phyloP scores from a whole-genome alignment of 2,888 invertebrate genomes.

The Phlogophora meticulosa region DNA sequence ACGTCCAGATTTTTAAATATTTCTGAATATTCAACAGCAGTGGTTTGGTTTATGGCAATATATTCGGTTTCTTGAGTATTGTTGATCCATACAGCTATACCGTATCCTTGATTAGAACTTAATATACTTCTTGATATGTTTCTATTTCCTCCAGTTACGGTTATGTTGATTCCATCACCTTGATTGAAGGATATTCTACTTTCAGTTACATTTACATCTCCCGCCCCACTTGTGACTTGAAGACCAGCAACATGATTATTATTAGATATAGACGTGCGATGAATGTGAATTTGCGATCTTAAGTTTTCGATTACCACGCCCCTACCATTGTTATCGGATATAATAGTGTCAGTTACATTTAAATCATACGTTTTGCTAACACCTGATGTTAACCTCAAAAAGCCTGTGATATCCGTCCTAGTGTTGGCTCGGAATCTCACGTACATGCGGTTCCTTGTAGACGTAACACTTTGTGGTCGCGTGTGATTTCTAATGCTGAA shows the following conservation, averaged over 20 bases:
- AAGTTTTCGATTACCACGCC: slow-evolving; percentile 98
- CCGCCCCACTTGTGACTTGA: slow-evolving; percentile 97
- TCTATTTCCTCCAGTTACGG: slow-evolving; percentile 98
- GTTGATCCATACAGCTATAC: slow-evolving; percentile 97
- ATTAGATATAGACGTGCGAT: slow-evolving; percentile 95
- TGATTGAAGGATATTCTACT: slow-evolving; percentile 97
- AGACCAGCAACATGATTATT: slow-evolving; percentile 98
- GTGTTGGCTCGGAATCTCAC: slow-evolving; percentile 95
- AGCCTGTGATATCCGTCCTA: slow-evolving; percentile 94
- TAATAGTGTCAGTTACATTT: slow-evolving; percentile 95
- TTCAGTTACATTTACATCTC: slow-evolving; percentile 98
- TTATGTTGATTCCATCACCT: slow-evolving; percentile 98
- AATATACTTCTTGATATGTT: slow-evolving; percentile 97
- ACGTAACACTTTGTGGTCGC: slow-evolving; percentile 96
- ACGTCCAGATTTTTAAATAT: slow-evolving; percentile 96
- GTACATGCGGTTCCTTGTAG: slow-evolving; percentile 95
- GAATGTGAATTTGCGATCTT: slow-evolving; percentile 96
- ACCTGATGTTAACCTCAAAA: slow-evolving; percentile 95
- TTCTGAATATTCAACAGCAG: slow-evolving; percentile 96
- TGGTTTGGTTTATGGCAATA: slow-evolving; percentile 95
- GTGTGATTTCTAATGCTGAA: slow-evolving; percentile 96
- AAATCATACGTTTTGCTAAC: slow-evolving; percentile 95
- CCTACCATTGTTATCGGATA: slow-evolving; percentile 97
- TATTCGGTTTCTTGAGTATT: slow-evolving; percentile 95
- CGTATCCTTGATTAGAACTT: slow-evolving; percentile 97